Evolutionary conservation across 2,888 invertebrate species (phyloP).

Genomic region (Ennomos erosarius): DNA sequence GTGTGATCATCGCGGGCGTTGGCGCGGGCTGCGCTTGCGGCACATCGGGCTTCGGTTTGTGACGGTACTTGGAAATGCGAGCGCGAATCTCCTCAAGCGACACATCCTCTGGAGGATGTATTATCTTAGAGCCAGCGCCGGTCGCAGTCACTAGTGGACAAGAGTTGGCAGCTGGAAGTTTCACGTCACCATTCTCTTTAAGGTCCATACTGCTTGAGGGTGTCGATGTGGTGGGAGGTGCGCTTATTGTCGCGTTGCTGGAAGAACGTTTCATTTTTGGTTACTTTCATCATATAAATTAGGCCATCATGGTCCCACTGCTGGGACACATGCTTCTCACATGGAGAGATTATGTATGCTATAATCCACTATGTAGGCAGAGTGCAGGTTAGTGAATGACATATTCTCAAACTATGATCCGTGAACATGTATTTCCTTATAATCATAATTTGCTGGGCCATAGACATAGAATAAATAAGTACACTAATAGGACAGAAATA

Average conservation of each 20-base stretch:
- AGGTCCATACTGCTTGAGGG: slow-evolving; percentile 59
- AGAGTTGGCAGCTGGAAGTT: slow-evolving; percentile 68
- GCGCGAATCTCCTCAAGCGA: slow-evolving; percentile 94
- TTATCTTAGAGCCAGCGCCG: slow-evolving; percentile 94
- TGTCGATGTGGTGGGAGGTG: slow-evolving; percentile 86
- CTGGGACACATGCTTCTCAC: too few relatives aligned
- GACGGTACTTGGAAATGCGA: slow-evolving; percentile 88
- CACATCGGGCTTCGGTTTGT: slow-evolving; percentile 64
- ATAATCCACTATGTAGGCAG: too few relatives aligned
- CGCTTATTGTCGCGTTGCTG: slow-evolving; percentile 91
- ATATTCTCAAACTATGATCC: too few relatives aligned
- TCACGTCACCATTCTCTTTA: slow-evolving; percentile 77
- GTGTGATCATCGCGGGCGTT: slow-evolving; percentile 57
- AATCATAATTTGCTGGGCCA: too few relatives aligned
- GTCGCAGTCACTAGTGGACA: slow-evolving; percentile 89
- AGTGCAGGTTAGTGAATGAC: too few relatives aligned
- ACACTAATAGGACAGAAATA: too few relatives aligned
- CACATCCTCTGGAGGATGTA: slow-evolving; percentile 97
- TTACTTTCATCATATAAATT: too few relatives aligned
- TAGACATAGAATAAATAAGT: too few relatives aligned
- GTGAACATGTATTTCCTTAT: too few relatives aligned
- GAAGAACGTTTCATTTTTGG: not conserved
- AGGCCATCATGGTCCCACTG: too few relatives aligned
- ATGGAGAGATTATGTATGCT: too few relatives aligned
- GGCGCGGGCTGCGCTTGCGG: slow-evolving; percentile 48